Evolutionary conservation across 2,113 vertebrate species (phyloP).

Genomic region (Chaetops frenatus): DNA sequence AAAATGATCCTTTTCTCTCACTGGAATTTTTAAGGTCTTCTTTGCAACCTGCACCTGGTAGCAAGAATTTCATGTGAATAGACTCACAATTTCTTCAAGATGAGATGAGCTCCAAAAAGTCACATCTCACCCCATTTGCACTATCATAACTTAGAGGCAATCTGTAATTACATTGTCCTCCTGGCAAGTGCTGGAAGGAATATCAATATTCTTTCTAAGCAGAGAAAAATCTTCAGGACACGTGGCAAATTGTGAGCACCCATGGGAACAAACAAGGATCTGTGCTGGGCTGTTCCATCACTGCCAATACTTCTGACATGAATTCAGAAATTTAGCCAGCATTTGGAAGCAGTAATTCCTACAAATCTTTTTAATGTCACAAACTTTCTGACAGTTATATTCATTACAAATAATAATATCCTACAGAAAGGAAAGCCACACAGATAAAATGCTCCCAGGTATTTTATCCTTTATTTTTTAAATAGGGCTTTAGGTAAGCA

Average conservation of each 20-base stretch:
- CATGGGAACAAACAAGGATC: neutral
- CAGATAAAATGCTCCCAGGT: neutral
- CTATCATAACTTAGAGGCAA: neutral
- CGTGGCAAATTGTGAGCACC: neutral
- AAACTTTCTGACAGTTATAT: slow-evolving; percentile 26
- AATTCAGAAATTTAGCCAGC: neutral
- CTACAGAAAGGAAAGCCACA: neutral
- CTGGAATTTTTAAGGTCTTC: neutral
- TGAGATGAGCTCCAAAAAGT: neutral
- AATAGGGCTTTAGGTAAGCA: neutral
- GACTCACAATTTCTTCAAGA: neutral
- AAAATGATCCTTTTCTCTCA: neutral
- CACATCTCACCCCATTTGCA: neutral
- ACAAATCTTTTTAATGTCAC: neutral
- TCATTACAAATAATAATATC: slow-evolving; percentile 40
- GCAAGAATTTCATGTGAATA: neutral
- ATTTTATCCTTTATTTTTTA: neutral
- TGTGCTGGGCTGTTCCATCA: neutral
- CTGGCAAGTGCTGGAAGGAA: neutral
- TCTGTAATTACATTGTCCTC: neutral
- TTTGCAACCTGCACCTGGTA: neutral
- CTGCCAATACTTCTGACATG: neutral
- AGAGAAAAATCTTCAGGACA: neutral
- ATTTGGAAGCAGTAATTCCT: neutral
- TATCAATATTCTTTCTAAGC: neutral